Conservation (phyloP, 2,888 invertebrate genomes). For the Lagria hirta region DNA sequence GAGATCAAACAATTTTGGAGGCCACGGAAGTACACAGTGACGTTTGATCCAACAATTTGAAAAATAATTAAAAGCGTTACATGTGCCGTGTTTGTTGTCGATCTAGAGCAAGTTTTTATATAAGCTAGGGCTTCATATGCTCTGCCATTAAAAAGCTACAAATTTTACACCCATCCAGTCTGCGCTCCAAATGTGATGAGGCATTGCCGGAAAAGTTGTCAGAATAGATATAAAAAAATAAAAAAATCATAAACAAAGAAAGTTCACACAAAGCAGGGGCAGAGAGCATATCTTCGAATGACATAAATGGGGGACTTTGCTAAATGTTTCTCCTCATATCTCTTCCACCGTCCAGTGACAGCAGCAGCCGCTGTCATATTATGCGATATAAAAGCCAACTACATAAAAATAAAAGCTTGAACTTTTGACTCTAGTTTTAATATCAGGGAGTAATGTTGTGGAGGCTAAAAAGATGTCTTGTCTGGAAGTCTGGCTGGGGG, state of each 20-base stretch:
- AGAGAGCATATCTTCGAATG: slow-evolving; percentile 18
- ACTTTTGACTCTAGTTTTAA: slow-evolving; percentile 32
- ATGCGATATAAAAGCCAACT: slow-evolving; percentile 27
- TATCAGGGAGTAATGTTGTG: slow-evolving; percentile 30
- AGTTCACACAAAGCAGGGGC: slow-evolving; percentile 17
- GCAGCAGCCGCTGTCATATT: slow-evolving; percentile 27
- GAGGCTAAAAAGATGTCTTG: too few species aligned
- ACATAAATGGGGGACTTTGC: slow-evolving; percentile 20
- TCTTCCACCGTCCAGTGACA: slow-evolving; percentile 26
- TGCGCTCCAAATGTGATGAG: slow-evolving; percentile 17
- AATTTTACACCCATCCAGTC: too few species aligned
- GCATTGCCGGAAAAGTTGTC: slow-evolving; percentile 8
- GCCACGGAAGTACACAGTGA: too few species aligned
- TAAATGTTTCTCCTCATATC: slow-evolving; percentile 23
- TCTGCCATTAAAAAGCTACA: too few species aligned
- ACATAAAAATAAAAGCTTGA: slow-evolving; percentile 30
- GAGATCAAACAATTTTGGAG: too few species aligned
- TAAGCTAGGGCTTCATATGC: too few species aligned
- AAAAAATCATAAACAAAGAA: slow-evolving; percentile 21
- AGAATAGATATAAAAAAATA: slow-evolving; percentile 17
- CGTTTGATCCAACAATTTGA: too few species aligned
- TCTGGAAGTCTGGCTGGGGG: slow-evolving; percentile 13
- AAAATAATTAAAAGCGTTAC: too few species aligned
- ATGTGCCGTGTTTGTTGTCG: too few species aligned
- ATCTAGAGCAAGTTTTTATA: too few species aligned